Percentiles rank a stretch among this genome's conserved stretches.
Conservation (phyloP, 2,113 vertebrate genomes). For the Chroicocephalus ridibundus region DNA sequence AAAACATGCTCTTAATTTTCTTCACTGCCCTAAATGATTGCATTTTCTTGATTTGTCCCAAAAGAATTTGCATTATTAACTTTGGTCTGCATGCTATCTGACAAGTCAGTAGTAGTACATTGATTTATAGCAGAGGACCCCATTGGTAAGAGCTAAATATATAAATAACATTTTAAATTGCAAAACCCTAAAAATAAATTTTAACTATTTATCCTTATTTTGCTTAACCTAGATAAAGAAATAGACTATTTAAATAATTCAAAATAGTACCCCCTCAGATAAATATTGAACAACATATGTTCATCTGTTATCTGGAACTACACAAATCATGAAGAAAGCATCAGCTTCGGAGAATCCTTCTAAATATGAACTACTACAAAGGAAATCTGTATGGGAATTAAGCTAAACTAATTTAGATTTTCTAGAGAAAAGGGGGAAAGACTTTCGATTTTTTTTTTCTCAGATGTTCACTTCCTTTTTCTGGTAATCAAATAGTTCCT, state of each 20-base stretch:
- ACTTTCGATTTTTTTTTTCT: not conserved
- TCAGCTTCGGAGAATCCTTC: not conserved
- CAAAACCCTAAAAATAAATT: not conserved
- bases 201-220: not conserved
- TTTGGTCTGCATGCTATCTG: not conserved
- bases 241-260: not conserved
- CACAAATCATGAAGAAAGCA: not conserved
- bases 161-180: not conserved
- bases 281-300: not conserved
- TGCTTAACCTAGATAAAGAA: not conserved
- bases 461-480: not conserved
- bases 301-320: not conserved
- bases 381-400: not conserved
- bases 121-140: not conserved
- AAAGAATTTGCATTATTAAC: not conserved
- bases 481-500: not conserved
- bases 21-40: not conserved
- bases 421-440: not conserved
- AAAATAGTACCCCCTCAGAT: not conserved
- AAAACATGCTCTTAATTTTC: not conserved
- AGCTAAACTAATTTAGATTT: not conserved
- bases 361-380: not conserved
- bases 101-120: not conserved
- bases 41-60: not conserved
- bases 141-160: not conserved